These are phyloP conservation scores for Merodon equestris DNA, from an alignment of 2,888 invertebrate genomes.

Conservation along the genomic window DNA sequence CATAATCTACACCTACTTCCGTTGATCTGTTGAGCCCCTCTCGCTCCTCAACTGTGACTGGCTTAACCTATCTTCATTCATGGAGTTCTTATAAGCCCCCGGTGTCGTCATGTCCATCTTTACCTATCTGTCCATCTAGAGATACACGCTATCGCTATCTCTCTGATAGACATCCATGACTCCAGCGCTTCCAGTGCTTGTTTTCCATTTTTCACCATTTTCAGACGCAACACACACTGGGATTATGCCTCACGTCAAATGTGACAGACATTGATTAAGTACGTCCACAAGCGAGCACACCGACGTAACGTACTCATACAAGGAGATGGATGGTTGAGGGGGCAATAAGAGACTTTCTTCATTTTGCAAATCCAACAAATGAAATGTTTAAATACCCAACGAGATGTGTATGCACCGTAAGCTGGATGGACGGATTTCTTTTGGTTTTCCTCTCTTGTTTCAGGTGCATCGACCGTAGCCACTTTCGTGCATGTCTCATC, in stretches of 20 bases:
- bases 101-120: slow-evolving; percentile 61
- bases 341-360: slow-evolving; percentile 44
- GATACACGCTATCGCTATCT: slow-evolving; percentile 20
- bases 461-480: slow-evolving; percentile 64
- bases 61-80: too few relatives aligned
- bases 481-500: slow-evolving; percentile 62
- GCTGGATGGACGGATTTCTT: slow-evolving; percentile 41
- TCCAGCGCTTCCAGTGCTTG: slow-evolving; percentile 22
- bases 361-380: slow-evolving; percentile 23
- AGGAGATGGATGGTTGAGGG: too few relatives aligned
- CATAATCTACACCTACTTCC: slow-evolving; percentile 67
- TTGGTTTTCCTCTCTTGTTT: slow-evolving; percentile 43
- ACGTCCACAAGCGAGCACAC: background rate
- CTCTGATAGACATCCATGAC: background rate
- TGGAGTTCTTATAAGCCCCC: background rate
- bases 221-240: slow-evolving; percentile 15
- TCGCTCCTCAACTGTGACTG: too few relatives aligned
- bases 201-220: slow-evolving; percentile 48
- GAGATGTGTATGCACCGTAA: background rate
- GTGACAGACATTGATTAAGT: slow-evolving; percentile 59
- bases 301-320: too few relatives aligned
- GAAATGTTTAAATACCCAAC: slow-evolving; percentile 23
- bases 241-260: slow-evolving; percentile 30
- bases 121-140: slow-evolving; percentile 53
- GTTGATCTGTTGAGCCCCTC: slow-evolving; percentile 32